Conservation (phyloP, 92 coral and sea anemone genomes). For the Palythoa grandiflora region DNA sequence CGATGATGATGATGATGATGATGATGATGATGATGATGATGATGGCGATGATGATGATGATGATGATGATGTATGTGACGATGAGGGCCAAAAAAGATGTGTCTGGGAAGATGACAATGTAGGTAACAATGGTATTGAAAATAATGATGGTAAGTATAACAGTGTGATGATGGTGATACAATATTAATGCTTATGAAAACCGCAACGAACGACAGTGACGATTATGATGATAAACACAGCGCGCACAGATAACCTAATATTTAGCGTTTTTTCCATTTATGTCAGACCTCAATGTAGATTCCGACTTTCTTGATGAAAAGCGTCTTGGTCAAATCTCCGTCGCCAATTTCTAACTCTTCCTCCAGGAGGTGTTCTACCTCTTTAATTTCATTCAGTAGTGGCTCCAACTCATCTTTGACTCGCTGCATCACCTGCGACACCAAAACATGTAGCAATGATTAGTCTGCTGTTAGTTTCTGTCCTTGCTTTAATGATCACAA, state of each 20-base stretch:
- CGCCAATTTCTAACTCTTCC: conserved; percentile 54
- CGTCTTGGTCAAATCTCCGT: conserved; percentile 66
- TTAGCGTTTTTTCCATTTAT: not conserved
- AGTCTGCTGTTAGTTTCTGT: no score
- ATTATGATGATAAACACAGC: not conserved
- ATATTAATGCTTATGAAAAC: no score
- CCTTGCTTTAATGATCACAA: no score
- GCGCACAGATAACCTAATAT: not conserved
- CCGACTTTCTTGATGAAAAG: conserved; percentile 84
- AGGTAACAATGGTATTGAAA: not conserved
- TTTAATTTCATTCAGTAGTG: conserved; percentile 69
- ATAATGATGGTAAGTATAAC: not conserved
- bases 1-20: no score
- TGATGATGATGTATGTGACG: no score
- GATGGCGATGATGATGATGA: no score
- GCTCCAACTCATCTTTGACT: conserved; percentile 61
- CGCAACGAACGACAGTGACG: not conserved
- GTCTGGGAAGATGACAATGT: not conserved
- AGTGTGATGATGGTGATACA: no score
- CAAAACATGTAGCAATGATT: not conserved
- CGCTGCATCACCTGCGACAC: not conserved
- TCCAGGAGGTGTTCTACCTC: conserved; percentile 56
- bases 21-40: no score
- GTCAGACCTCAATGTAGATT: conserved; percentile 78
- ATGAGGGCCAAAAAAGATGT: no score